Percentiles rank a stretch among this genome's conserved stretches.
Evolutionary conservation across 2,113 vertebrate genomes (phyloP).

Genomic region (cattle (Bos taurus)): ARS-UCD2.0 NC_037337.1:57174501-57175000

Average conservation of each 20-base stretch:
- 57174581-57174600: background rate
- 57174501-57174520: background rate
- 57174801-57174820: background rate
- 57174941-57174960: background rate
- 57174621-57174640: background rate
- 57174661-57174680: background rate
- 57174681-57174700: background rate
- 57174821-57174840: background rate
- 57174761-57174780: background rate
- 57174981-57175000: background rate
- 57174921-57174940: background rate
- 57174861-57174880: background rate
- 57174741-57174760: background rate
- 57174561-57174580: background rate
- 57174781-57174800: background rate
- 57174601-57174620: background rate
- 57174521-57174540: background rate
- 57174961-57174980: background rate
- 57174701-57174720: background rate
- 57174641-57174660: background rate
- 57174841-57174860: background rate
- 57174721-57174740: background rate
- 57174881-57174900: background rate
- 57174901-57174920: background rate
- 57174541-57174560: background rate